phyloP scores from a whole-genome alignment of 2,113 vertebrate genomes.

The Diglossa brunneiventris region DNA sequence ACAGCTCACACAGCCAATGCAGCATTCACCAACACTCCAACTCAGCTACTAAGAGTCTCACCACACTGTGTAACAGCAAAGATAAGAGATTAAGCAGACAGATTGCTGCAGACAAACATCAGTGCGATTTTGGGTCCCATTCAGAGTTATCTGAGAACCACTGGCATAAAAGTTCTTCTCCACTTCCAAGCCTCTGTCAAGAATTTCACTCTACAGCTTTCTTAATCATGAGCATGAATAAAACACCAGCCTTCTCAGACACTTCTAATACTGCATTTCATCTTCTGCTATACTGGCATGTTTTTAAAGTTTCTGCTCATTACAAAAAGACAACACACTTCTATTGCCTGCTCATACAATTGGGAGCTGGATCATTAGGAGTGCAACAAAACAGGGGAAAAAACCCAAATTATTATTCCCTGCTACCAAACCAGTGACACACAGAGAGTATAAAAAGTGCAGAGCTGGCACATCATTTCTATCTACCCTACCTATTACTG shows the following conservation, averaged over 20 bases:
- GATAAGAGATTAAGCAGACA: background rate
- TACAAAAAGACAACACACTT: background rate
- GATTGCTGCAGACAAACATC: background rate
- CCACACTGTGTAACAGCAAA: background rate
- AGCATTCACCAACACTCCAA: background rate
- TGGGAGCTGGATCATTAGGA: background rate
- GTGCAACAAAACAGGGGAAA: background rate
- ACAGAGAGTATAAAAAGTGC: background rate
- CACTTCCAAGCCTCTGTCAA: slow-evolving; percentile 13
- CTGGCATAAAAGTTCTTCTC: background rate
- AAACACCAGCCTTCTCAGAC: slow-evolving; percentile 26
- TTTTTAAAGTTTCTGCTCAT: slow-evolving; percentile 23
- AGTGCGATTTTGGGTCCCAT: background rate
- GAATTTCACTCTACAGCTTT: background rate
- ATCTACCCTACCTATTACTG: background rate
- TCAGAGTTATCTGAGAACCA: background rate
- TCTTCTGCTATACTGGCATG: background rate
- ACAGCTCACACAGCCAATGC: background rate
- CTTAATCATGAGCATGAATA: slow-evolving; percentile 14
- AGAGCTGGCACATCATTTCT: background rate
- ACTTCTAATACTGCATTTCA: slow-evolving; percentile 5
- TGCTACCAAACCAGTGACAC: background rate
- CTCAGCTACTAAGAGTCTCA: background rate
- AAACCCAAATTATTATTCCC: background rate
- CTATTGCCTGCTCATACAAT: background rate